Conservation (phyloP, 2,888 invertebrate species). For the Quadriops clusia region DNA sequence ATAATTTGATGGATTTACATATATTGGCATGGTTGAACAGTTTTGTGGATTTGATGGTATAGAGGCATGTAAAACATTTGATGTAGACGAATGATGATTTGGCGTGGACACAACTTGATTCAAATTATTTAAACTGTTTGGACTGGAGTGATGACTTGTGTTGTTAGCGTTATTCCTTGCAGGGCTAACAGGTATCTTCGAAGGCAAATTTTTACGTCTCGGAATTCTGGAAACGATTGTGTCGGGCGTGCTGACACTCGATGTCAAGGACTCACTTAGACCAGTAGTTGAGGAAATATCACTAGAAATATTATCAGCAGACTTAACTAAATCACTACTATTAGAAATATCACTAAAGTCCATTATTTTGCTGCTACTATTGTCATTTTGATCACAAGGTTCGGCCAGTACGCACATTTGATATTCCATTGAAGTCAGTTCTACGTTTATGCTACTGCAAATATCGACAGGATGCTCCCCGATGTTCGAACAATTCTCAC, state of each 20-base stretch:
- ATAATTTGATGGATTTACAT: too few species aligned
- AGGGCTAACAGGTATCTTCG: slow-evolving; percentile 30
- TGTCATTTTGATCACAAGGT: slow-evolving; percentile 12
- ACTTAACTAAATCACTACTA: slow-evolving; percentile 25
- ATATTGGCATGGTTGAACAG: too few species aligned
- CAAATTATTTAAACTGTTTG: too few species aligned
- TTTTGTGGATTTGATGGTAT: too few species aligned
- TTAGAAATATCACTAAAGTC: slow-evolving; percentile 20
- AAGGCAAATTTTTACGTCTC: slow-evolving; percentile 24
- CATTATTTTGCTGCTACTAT: slow-evolving; percentile 13
- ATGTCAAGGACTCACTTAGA: slow-evolving; percentile 53
- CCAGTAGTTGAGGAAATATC: slow-evolving; percentile 35
- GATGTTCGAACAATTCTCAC: slow-evolving; percentile 35
- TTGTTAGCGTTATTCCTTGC: slow-evolving; percentile 21
- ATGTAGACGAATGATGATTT: too few species aligned
- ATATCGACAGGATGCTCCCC: slow-evolving; percentile 33
- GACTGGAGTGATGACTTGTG: too few species aligned
- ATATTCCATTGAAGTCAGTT: slow-evolving; percentile 27
- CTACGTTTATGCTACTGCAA: slow-evolving; percentile 30
- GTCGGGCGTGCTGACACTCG: slow-evolving; percentile 58
- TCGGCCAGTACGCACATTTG: slow-evolving; percentile 17
- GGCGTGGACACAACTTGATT: too few species aligned
- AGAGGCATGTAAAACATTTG: too few species aligned
- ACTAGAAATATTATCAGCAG: slow-evolving; percentile 29
- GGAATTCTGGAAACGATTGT: slow-evolving; percentile 54